A percentile compares a stretch with the other conserved stretches of the same genome.
Conservation (phyloP, 2,888 invertebrate genomes). For the Sinhomidia bicolor region DNA sequence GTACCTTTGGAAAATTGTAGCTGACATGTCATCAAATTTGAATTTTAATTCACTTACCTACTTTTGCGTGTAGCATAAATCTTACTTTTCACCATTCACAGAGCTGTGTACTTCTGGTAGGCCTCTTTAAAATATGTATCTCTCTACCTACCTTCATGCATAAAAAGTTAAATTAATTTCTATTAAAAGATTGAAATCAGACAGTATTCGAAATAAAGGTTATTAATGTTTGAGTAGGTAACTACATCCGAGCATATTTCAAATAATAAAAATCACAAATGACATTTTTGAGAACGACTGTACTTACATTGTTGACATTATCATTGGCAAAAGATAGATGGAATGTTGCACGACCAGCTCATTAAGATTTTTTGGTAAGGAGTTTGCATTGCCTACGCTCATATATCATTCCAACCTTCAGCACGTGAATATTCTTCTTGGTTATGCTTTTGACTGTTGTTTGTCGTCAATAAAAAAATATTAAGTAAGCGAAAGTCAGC, state of each 20-base stretch:
- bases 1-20: neutral
- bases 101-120: neutral
- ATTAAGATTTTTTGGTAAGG: conserved; percentile 29
- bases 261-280: conserved; percentile 43
- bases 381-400: neutral
- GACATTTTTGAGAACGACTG: conserved; percentile 27
- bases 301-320: conserved; percentile 26
- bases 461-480: no score
- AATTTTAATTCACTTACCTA: neutral
- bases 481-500: no score
- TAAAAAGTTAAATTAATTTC: neutral
- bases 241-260: conserved; percentile 19
- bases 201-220: neutral
- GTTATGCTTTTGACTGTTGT: neutral
- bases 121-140: neutral
- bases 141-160: no score
- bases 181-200: neutral
- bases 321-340: conserved; percentile 13
- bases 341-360: conserved; percentile 50
- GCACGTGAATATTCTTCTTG: neutral
- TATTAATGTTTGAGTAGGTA: conserved; percentile 24
- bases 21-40: neutral
- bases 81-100: neutral
- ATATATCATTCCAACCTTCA: neutral
- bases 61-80: neutral